phyloP scores from a whole-genome alignment of 2,888 invertebrate species.

The Microctonus hyperodae region DNA sequence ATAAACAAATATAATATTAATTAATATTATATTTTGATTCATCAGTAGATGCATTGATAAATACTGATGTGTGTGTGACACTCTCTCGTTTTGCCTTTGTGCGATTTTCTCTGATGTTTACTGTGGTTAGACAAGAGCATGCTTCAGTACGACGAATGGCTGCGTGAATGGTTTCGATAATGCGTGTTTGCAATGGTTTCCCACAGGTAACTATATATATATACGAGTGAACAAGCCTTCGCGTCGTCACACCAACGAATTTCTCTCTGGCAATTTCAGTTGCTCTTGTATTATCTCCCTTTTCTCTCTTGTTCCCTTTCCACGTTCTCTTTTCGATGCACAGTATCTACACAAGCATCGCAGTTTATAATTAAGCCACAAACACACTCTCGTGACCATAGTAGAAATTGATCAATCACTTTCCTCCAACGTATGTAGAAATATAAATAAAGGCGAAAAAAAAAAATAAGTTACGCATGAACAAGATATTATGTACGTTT shows the following conservation, averaged over 20 bases:
- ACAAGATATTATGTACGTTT: too few species aligned
- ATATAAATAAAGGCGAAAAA: background rate
- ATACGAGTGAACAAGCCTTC: slow-evolving; percentile 14
- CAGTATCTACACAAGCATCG: background rate
- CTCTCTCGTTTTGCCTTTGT: background rate
- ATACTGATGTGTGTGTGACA: too few species aligned
- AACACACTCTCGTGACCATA: background rate
- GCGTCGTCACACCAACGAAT: slow-evolving; percentile 1
- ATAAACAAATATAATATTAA: too few species aligned
- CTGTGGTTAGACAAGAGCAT: slow-evolving; percentile 1
- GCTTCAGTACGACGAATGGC: background rate
- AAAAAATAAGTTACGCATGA: background rate
- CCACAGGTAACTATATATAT: slow-evolving; percentile 21
- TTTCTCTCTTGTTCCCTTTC: slow-evolving; percentile 31
- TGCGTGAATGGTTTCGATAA: slow-evolving; percentile 19
- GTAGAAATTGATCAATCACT: background rate
- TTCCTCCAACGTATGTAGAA: background rate
- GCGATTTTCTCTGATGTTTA: background rate
- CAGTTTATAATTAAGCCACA: slow-evolving; percentile 8
- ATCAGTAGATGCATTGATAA: background rate
- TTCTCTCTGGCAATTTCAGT: background rate
- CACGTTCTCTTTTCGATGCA: background rate
- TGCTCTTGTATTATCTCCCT: slow-evolving; percentile 20
- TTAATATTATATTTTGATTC: too few species aligned
- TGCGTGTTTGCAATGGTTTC: slow-evolving; percentile 29